Conservation (phyloP, 2,888 invertebrate species). For the Trachelus stipa region DNA sequence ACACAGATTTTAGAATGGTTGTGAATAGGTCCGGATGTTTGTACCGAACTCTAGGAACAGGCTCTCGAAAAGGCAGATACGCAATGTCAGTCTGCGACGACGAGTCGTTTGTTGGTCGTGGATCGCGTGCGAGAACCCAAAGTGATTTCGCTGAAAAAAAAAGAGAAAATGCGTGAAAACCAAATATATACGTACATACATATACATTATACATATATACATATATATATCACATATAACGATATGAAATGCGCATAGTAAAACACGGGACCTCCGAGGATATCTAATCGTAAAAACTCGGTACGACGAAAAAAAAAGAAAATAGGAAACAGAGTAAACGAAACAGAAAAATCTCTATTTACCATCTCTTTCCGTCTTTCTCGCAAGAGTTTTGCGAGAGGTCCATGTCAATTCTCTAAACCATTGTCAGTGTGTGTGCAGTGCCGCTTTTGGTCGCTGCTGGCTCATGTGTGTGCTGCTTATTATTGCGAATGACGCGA, state of each 20-base stretch:
- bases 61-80: not conserved
- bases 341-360: not conserved
- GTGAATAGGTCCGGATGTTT: not conserved
- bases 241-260: constrained; percentile 7
- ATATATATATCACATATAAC: not conserved
- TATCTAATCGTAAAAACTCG: not conserved
- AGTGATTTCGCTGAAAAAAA: not conserved
- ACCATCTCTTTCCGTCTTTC: not conserved
- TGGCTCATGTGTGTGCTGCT: constrained; percentile 42
- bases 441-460: constrained; percentile 62
- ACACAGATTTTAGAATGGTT: not conserved
- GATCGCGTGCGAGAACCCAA: constrained; percentile 1
- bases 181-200: constrained; percentile 2
- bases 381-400: not conserved
- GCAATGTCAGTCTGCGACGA: not conserved
- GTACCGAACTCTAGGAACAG: not conserved
- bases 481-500: constrained; percentile 14
- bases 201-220: not conserved
- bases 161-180: not conserved
- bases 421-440: constrained; percentile 63
- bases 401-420: constrained; percentile 16
- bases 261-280: not conserved
- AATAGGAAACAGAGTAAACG: not conserved
- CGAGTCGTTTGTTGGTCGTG: constrained; percentile 10
- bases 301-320: not conserved